A percentile compares a stretch with the other conserved stretches of the same genome.
Conservation (phyloP, 2,113 vertebrate species). For the western clawed frog (Xenopus tropicalis) region UCB_Xtro_10.0 CM004444.2:82458501-82459000, state of each 20-base stretch:
- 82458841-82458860: slow-evolving; percentile 85
- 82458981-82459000: slow-evolving; percentile 98
- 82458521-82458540: slow-evolving; percentile 81
- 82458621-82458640: slow-evolving; percentile 85
- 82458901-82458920: slow-evolving; percentile 89
- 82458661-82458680: slow-evolving; percentile 97
- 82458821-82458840: slow-evolving; percentile 88
- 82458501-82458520: slow-evolving; percentile 62
- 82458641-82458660: slow-evolving; percentile 85
- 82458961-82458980: slow-evolving; percentile 98
- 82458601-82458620: slow-evolving; percentile 79
- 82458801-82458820: slow-evolving; percentile 98
- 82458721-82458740: slow-evolving; percentile 80
- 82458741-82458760: slow-evolving; percentile 94
- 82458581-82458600: slow-evolving; percentile 90
- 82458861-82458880: slow-evolving; percentile 71
- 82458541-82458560: slow-evolving; percentile 86
- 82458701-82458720: slow-evolving; percentile 96
- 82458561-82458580: slow-evolving; percentile 88
- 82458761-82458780: slow-evolving; percentile 94
- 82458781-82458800: slow-evolving; percentile 96
- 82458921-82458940: slow-evolving; percentile 76
- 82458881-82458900: slow-evolving; percentile 78
- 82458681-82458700: slow-evolving; percentile 89
- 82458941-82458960: slow-evolving; percentile 83